phyloP scores from a whole-genome alignment of 2,797 vertebrate genomes.

The Manis javanica region DNA sequence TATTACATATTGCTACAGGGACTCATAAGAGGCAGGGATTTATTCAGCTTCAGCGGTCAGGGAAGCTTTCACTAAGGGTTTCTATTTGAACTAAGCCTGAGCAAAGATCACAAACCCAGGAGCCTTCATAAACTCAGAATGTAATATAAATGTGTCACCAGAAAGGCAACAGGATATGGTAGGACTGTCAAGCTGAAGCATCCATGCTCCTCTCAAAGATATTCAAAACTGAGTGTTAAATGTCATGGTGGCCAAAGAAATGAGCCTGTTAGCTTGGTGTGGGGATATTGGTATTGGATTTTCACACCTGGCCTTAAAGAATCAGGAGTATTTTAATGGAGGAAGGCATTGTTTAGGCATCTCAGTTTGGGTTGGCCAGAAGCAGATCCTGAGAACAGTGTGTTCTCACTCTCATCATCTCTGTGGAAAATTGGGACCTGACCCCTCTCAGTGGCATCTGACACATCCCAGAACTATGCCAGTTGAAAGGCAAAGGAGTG shows the following conservation, averaged over 20 bases:
- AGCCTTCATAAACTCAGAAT: background rate
- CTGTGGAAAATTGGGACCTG: background rate
- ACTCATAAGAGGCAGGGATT: background rate
- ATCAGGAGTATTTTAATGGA: background rate
- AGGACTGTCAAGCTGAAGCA: background rate
- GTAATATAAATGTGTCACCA: background rate
- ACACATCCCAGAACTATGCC: background rate
- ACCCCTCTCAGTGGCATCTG: background rate
- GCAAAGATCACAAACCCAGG: conserved; percentile 45
- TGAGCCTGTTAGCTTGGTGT: background rate
- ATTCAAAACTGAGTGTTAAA: conserved; percentile 11
- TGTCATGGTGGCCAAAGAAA: background rate
- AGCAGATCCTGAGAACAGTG: background rate
- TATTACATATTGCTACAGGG: background rate
- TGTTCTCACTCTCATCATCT: background rate
- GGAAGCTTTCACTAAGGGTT: conserved; percentile 35
- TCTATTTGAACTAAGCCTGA: conserved; percentile 45
- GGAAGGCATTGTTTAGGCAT: background rate
- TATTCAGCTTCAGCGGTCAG: conserved; percentile 39
- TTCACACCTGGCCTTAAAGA: background rate
- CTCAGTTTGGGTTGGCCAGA: background rate
- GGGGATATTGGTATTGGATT: background rate
- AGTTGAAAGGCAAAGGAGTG: background rate
- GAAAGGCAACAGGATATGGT: background rate
- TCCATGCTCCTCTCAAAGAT: too few relatives aligned